Percentiles rank a stretch among this genome's conserved stretches.
Conservation (phyloP, 2,888 invertebrate genomes). For the Sarcophaga rosellei region DNA sequence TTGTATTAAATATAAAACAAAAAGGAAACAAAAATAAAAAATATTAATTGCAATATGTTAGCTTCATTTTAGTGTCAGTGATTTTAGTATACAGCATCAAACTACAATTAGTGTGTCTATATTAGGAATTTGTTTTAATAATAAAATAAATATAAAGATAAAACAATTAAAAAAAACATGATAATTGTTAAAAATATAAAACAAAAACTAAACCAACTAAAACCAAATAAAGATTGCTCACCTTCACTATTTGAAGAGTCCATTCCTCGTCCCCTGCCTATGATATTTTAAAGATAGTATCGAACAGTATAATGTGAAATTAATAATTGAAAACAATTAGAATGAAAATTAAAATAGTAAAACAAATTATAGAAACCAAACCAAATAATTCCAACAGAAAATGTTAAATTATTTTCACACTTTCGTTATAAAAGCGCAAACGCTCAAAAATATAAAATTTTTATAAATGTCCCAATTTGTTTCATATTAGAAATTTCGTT, state of each 20-base stretch:
- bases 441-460: too few species aligned
- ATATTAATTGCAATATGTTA: too few species aligned
- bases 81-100: neutral
- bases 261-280: constrained; percentile 87
- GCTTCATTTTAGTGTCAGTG: too few species aligned
- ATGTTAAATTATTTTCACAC: constrained; percentile 2
- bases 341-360: constrained; percentile 68
- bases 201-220: constrained; percentile 62
- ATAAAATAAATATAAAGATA: constrained; percentile 8
- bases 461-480: too few species aligned
- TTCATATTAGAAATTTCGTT: too few species aligned
- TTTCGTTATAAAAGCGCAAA: constrained; percentile 8
- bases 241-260: constrained; percentile 88
- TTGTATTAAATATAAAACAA: too few species aligned
- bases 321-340: constrained; percentile 62
- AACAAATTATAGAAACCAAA: constrained; percentile 57
- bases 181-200: constrained; percentile 5
- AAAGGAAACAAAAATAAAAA: too few species aligned
- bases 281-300: constrained; percentile 74
- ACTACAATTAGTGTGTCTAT: constrained; percentile 29
- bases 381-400: constrained; percentile 50
- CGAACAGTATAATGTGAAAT: constrained; percentile 66
- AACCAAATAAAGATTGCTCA: constrained; percentile 79
- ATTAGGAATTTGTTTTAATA: constrained; percentile 21
- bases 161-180: neutral